Base-by-base conservation (phyloP, 2,888 invertebrate genomes). In the Drosophila quinaria region DNA sequence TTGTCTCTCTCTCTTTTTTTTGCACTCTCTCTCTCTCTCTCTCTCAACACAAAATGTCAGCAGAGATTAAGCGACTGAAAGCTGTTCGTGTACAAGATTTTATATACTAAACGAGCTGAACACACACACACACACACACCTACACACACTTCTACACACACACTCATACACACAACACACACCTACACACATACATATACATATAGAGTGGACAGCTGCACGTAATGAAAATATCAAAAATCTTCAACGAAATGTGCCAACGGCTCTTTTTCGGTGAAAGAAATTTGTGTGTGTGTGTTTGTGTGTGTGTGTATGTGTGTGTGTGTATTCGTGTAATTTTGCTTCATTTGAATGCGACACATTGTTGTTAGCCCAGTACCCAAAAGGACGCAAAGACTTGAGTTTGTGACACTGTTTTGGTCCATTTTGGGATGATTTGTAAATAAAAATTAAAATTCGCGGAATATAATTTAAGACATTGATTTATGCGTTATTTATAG, bases 141-240 rank as follows among this genome's bases (percentile, higher is more conserved):
- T 80, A 74, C 35, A 42, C 56, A 52, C 35, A 9, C 55, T 31
- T 47, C 55, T 54, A 52, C 35, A 49, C 6, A 62, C 65, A 62
- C 42, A 49, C 11, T 56, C 25, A 78, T 83, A 71, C 35, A 54
- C 6, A 64, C 37, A 85, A 71, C 35, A 54, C 6, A 64, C 37
- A 85, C 85, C 70, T 22, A 47, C 50, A 47, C 29, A 11, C 49
- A 33, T 46, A 61, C 58, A 55, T 39, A 50, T 3, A 62, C 15
- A 55, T 3, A 62, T 17, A 55, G 25, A 52, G 52, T 70, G 58
- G 84, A 69, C 84, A 83, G 83, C 75, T 88, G 89, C 79, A 89
- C 89, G 77, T 89, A 83, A 89, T 89, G 89, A 89, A 86, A 88
- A 86, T 86, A 86, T 86, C 87, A 86, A 88, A 86, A 86, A 88